These are phyloP conservation scores for Nemopilema nomurai DNA, from an alignment of 30 jellyfish, hydroid and myxozoan species.

Conservation along the genomic window DNA sequence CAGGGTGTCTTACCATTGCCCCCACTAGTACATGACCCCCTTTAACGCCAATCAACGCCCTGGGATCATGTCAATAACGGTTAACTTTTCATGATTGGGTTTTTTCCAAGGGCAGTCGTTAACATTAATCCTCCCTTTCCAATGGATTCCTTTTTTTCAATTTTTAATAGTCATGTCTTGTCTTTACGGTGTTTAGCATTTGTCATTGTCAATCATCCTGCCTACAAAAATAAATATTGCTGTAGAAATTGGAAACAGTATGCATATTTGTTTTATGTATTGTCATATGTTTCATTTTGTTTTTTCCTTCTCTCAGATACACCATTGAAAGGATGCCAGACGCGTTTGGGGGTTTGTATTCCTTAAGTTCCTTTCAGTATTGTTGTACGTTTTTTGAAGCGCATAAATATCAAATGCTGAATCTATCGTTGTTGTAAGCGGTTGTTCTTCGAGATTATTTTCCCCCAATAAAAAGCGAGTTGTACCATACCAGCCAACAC, in stretches of 20 bases:
- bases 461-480: too few relatives aligned
- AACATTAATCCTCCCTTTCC: background rate
- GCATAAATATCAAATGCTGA: background rate
- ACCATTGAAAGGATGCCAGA: constrained; percentile 96
- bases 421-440: background rate
- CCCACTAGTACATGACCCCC: too few relatives aligned
- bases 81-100: too few relatives aligned
- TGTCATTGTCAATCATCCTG: too few relatives aligned
- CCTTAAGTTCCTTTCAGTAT: background rate
- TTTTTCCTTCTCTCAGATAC: constrained; percentile 48
- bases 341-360: constrained; percentile 89
- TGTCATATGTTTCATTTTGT: background rate
- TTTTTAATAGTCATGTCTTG: background rate
- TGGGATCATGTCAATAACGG: too few relatives aligned
- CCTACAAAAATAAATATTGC: too few relatives aligned
- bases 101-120: background rate
- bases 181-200: background rate
- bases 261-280: background rate
- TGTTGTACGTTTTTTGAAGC: background rate
- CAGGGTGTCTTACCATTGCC: too few relatives aligned
- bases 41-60: too few relatives aligned
- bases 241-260: too few relatives aligned
- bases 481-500: too few relatives aligned
- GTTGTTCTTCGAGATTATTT: background rate
- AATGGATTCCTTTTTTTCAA: too few relatives aligned